Evolutionary conservation across 2,888 invertebrate genomes (phyloP), one percentile per base, ranked within the genome.

Genomic region (Morpho deidamia): DNA sequence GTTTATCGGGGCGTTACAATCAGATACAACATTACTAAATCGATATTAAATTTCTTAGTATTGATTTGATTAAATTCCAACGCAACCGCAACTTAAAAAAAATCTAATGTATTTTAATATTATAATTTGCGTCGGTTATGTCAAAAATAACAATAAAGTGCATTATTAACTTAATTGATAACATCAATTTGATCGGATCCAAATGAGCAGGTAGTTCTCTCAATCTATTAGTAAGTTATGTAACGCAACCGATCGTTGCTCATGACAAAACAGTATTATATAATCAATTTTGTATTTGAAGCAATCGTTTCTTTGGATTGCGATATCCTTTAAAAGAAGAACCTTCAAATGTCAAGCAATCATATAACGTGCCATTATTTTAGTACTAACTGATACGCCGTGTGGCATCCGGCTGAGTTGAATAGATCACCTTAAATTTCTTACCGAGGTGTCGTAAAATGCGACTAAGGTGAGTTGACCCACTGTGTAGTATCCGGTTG

Each of bases 231-330:
- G 35, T 45, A 7, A 10, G 69, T 74, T 73, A 76, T 72, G 72
- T 78, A 79, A 80, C 70, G 61, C 58, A 60, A 37, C 48, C 61
- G 69, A 73, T 71, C 76, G 76, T 76, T 75, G 76, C 69, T 66
- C 57, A 64, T 64, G 67, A 64, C 67, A 65, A 67, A 66, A 58
- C 54, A 44, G 47, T 65, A 45, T 64, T 72, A 64, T 63, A 68
- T 66, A 71, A 71, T 59, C 53, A 59, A 57, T 57, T 60, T 44
- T 44, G 55, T 66, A 64, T 68, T 65, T 61, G 59, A 63, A 50
- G 62, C 64, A 68, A 70, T 67, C 59, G 56, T 48, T 53, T 55
- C 34, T 49, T 14, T 35, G 46, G 54, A 57, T 61, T 57, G 49
- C 60, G 53, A 53, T 60, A 61, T 57, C 53, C 46, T 45, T 54